phyloP scores from a whole-genome alignment of 2,113 vertebrate species.

The Calonectris borealis region DNA sequence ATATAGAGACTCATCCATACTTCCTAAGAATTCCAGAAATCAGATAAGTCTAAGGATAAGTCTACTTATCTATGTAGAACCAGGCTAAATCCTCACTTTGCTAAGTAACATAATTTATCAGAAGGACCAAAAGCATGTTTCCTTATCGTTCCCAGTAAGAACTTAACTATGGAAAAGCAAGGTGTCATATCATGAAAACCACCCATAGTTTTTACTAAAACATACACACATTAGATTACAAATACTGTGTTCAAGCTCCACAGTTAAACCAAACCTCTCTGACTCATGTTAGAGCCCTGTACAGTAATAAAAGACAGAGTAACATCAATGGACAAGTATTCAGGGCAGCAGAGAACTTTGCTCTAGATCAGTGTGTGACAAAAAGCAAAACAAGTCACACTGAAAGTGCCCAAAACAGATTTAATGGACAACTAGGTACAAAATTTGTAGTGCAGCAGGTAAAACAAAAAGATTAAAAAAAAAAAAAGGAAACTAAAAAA shows the following conservation, averaged over 20 bases:
- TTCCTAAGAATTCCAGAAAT: slow-evolving; percentile 2
- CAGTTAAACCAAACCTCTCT: background rate
- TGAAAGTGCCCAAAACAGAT: background rate
- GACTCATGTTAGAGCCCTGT: background rate
- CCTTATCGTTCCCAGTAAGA: background rate
- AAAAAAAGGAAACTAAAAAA: background rate
- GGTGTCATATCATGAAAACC: background rate
- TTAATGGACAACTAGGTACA: background rate
- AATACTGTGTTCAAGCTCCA: background rate
- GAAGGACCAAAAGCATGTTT: background rate
- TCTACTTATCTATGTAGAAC: background rate
- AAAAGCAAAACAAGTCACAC: background rate
- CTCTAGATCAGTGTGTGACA: background rate
- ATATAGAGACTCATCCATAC: background rate
- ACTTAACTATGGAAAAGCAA: background rate
- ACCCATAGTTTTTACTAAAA: background rate
- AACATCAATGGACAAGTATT: background rate
- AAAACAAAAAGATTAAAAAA: background rate
- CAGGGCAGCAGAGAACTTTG: background rate
- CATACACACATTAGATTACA: background rate
- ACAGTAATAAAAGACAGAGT: background rate
- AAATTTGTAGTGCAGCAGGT: background rate
- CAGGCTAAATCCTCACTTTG: background rate
- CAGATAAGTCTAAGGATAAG: background rate
- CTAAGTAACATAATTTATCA: background rate